Conservation (phyloP, 2,888 invertebrate species). For the Torymus aiolomorphi region DNA sequence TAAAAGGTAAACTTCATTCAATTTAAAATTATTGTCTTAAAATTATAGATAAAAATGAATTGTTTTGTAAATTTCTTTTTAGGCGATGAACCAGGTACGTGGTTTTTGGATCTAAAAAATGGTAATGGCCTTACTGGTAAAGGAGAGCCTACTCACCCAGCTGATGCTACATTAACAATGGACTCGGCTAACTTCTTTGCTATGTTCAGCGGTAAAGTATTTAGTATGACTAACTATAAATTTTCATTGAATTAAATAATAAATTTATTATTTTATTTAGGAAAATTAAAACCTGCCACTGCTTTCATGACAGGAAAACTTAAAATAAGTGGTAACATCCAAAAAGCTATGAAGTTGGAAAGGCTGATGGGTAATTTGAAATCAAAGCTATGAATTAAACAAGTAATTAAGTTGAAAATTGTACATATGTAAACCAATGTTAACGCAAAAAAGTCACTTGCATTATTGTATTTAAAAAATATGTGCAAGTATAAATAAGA, state of each 20-base stretch:
- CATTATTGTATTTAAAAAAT: conserved; percentile 31
- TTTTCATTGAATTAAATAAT: conserved; percentile 5
- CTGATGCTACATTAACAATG: conserved; percentile 91
- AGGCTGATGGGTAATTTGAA: conserved; percentile 90
- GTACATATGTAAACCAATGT: conserved; percentile 40
- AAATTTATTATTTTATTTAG: conserved; percentile 71
- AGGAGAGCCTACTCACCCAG: conserved; percentile 83
- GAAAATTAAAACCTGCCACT: conserved; percentile 91
- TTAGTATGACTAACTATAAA: not conserved
- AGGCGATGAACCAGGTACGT: conserved; percentile 84
- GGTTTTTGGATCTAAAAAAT: conserved; percentile 93
- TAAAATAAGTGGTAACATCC: conserved; percentile 93
- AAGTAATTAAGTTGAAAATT: conserved; percentile 16
- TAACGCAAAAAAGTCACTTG: conserved; percentile 21
- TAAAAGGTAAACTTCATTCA: conserved; percentile 81
- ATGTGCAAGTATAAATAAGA: conserved; percentile 5
- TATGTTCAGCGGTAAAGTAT: conserved; percentile 83
- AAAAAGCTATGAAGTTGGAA: conserved; percentile 96
- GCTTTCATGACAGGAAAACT: conserved; percentile 98
- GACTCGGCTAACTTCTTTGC: conserved; percentile 86
- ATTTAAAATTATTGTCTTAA: conserved; percentile 9
- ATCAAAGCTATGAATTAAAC: conserved; percentile 78
- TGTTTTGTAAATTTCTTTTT: conserved; percentile 43
- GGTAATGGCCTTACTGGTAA: conserved; percentile 87
- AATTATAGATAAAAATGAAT: no score